Conservation (phyloP, 2,888 invertebrate species). For the Meiosimyza platycephala region DNA sequence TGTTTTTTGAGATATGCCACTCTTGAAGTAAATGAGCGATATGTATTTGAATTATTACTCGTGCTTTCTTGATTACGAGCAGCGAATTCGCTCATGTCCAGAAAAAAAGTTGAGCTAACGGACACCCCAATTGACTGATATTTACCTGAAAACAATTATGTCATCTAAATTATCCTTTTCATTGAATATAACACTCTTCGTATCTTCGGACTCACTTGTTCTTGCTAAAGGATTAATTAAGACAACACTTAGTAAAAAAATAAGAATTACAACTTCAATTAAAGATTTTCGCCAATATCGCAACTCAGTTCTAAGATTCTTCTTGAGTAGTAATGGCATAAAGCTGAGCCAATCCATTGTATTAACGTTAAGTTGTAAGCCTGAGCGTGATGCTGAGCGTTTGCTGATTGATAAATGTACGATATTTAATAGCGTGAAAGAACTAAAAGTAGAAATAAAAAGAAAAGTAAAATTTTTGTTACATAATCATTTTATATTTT, state of each 20-base stretch:
- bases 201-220: constrained; percentile 33
- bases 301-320: constrained; percentile 49
- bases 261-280: constrained; percentile 49
- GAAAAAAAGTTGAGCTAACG: no score
- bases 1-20: no score
- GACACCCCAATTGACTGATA: not conserved
- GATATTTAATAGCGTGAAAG: no score
- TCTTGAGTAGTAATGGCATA: constrained; percentile 43
- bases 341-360: no score
- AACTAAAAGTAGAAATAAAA: not conserved
- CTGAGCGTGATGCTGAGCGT: no score
- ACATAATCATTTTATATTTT: no score
- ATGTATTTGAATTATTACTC: no score
- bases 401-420: no score
- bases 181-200: constrained; percentile 8
- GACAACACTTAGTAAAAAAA: constrained; percentile 47
- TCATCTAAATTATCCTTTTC: constrained; percentile 38
- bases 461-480: not conserved
- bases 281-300: constrained; percentile 46
- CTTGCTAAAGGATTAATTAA: constrained; percentile 46
- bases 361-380: no score
- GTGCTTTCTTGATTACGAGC: no score
- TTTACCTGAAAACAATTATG: constrained; percentile 51
- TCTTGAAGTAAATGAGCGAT: no score
- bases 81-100: no score